Evolutionary conservation across 2,888 invertebrate species (phyloP).

Genomic region (Cantharis flavilabris): DNA sequence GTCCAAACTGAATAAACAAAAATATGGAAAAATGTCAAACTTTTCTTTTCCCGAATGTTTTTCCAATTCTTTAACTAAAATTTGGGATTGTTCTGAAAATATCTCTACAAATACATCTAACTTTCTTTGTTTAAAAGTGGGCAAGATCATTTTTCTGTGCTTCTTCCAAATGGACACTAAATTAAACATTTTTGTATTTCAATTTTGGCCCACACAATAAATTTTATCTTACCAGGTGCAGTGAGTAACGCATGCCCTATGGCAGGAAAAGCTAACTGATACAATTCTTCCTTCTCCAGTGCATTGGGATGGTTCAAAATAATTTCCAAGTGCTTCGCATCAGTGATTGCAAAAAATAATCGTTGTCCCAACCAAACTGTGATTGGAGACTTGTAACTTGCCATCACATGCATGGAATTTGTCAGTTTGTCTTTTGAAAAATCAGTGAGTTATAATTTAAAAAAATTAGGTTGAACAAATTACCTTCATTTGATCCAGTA

Average conservation of each 20-base stretch:
- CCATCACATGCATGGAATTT: neutral
- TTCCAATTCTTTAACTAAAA: slow-evolving; percentile 56
- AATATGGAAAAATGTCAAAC: slow-evolving; percentile 61
- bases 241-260: too few species aligned
- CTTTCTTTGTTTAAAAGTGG: slow-evolving; percentile 67
- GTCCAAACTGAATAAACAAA: slow-evolving; percentile 65
- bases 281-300: slow-evolving; percentile 29
- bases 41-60: slow-evolving; percentile 51
- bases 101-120: slow-evolving; percentile 65
- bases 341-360: slow-evolving; percentile 13
- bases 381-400: neutral
- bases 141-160: slow-evolving; percentile 64
- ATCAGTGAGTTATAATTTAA: neutral
- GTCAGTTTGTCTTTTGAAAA: neutral
- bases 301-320: slow-evolving; percentile 24
- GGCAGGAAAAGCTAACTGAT: neutral
- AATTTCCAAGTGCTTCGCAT: slow-evolving; percentile 31
- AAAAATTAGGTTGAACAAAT: neutral
- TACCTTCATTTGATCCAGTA: slow-evolving; percentile 33
- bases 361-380: slow-evolving; percentile 25
- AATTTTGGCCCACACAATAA: too few species aligned
- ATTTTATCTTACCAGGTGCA: too few species aligned
- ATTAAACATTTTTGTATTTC: too few species aligned
- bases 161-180: slow-evolving; percentile 58
- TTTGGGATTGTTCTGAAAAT: slow-evolving; percentile 64